Conservation (phyloP, 2,888 invertebrate genomes). For the Hydropsyche betteni region DNA sequence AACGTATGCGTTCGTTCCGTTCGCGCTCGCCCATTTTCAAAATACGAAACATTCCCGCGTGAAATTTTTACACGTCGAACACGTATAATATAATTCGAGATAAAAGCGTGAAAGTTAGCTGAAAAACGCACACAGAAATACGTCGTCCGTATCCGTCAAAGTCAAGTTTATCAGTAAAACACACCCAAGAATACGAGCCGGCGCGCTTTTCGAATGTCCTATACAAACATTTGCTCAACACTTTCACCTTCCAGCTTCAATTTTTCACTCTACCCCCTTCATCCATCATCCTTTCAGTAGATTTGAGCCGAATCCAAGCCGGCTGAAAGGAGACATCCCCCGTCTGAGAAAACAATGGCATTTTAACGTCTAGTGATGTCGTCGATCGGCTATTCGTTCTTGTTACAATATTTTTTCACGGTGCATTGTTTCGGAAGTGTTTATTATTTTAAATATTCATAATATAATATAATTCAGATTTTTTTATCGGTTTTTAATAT, state of each 20-base stretch:
- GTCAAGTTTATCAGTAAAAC: conserved; percentile 25
- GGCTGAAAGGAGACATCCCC: neutral
- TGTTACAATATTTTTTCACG: too few species aligned
- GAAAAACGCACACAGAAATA: neutral
- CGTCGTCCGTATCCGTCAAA: conserved; percentile 8
- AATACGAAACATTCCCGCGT: too few species aligned
- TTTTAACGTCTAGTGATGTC: neutral
- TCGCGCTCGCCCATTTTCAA: too few species aligned
- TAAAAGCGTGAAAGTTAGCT: conserved; percentile 13
- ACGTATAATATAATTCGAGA: neutral
- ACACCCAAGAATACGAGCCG: conserved; percentile 1
- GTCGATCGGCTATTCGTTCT: too few species aligned
- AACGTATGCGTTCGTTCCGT: too few species aligned
- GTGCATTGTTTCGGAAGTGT: too few species aligned
- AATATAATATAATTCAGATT: neutral
- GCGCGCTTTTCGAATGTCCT: conserved; percentile 15
- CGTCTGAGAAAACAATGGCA: neutral
- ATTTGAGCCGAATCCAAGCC: neutral
- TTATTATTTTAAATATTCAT: neutral
- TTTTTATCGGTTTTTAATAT: too few species aligned
- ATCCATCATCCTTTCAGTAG: conserved; percentile 27
- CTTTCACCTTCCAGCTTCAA: conserved; percentile 16
- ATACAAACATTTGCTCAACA: conserved; percentile 24
- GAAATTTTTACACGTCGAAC: too few species aligned
- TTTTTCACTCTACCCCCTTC: conserved; percentile 19